A percentile compares a stretch with the other conserved stretches of the same genome.
phyloP scores from a whole-genome alignment of 2,888 invertebrate genomes.

The Pandemis corylana region DNA sequence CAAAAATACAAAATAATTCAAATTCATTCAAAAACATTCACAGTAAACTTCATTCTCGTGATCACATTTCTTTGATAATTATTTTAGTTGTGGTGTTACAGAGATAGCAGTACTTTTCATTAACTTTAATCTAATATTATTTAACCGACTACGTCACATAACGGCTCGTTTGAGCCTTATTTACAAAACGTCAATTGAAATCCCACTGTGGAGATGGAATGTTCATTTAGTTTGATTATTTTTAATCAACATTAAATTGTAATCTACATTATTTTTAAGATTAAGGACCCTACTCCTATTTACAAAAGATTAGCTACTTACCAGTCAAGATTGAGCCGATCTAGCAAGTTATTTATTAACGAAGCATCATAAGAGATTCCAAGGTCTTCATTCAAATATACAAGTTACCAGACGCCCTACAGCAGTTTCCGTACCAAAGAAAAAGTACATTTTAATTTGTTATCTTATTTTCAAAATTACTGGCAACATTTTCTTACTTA shows the following conservation, averaged over 20 bases:
- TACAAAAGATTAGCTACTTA: conserved; percentile 36
- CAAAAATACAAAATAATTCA: conserved; percentile 10
- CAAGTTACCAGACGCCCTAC: conserved; percentile 31
- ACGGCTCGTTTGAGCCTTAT: conserved; percentile 67
- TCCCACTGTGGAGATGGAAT: conserved; percentile 35
- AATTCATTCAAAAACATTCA: conserved; percentile 9
- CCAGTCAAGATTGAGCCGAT: conserved; percentile 53
- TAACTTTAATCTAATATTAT: conserved; percentile 49
- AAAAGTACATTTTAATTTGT: background rate
- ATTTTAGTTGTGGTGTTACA: conserved; percentile 64
- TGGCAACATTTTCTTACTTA: background rate
- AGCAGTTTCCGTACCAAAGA: background rate
- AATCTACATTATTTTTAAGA: conserved; percentile 32
- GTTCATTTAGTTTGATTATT: conserved; percentile 32
- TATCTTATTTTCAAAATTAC: background rate
- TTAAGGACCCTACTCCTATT: conserved; percentile 36
- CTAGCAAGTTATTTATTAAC: conserved; percentile 20
- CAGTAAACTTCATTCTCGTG: conserved; percentile 31
- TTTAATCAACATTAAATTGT: conserved; percentile 28
- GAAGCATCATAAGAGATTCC: conserved; percentile 55
- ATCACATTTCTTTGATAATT: conserved; percentile 45
- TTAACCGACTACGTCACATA: conserved; percentile 52
- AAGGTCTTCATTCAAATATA: conserved; percentile 46
- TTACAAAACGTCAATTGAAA: conserved; percentile 36
- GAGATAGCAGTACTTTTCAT: conserved; percentile 59